Conservation (phyloP, 2,888 invertebrate species). For the Torymus aiolomorphi region DNA sequence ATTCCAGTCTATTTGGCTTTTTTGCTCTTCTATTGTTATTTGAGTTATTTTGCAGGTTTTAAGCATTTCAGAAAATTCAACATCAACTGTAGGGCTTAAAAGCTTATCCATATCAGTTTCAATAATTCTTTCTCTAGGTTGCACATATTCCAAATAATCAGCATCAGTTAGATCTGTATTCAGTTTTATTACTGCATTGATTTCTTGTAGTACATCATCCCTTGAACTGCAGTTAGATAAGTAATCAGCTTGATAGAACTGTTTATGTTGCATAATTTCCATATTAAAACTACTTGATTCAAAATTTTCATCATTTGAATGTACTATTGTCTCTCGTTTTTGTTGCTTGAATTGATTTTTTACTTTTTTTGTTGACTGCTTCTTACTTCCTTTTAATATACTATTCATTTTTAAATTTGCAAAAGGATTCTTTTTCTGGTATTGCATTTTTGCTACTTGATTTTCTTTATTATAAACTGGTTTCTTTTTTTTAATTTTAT, state of each 20-base stretch:
- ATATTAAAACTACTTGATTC: neutral
- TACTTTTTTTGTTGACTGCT: slow-evolving; percentile 3
- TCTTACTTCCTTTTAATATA: slow-evolving; percentile 50
- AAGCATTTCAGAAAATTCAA: slow-evolving; percentile 36
- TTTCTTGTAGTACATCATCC: slow-evolving; percentile 11
- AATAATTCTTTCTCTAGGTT: slow-evolving; percentile 55
- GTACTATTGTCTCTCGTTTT: neutral
- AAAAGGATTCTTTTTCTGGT: slow-evolving; percentile 50
- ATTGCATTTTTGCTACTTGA: slow-evolving; percentile 27
- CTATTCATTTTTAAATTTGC: slow-evolving; percentile 51
- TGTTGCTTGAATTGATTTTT: slow-evolving; percentile 11
- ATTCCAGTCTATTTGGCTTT: slow-evolving; percentile 35
- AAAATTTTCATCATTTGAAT: slow-evolving; percentile 25
- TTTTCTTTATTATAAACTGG: slow-evolving; percentile 40
- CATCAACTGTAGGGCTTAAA: slow-evolving; percentile 51
- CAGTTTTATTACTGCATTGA: slow-evolving; percentile 7
- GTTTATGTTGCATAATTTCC: neutral
- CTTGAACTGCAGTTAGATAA: slow-evolving; percentile 14
- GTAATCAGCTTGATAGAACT: slow-evolving; percentile 12
- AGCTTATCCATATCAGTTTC: slow-evolving; percentile 56
- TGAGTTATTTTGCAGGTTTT: slow-evolving; percentile 17
- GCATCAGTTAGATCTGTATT: slow-evolving; percentile 47
- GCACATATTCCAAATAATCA: slow-evolving; percentile 55
- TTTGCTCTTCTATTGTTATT: slow-evolving; percentile 1
- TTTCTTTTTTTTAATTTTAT: slow-evolving; percentile 32